Base-by-base conservation (phyloP, 2,888 invertebrate genomes). In the Drosophila rubida region DNA sequence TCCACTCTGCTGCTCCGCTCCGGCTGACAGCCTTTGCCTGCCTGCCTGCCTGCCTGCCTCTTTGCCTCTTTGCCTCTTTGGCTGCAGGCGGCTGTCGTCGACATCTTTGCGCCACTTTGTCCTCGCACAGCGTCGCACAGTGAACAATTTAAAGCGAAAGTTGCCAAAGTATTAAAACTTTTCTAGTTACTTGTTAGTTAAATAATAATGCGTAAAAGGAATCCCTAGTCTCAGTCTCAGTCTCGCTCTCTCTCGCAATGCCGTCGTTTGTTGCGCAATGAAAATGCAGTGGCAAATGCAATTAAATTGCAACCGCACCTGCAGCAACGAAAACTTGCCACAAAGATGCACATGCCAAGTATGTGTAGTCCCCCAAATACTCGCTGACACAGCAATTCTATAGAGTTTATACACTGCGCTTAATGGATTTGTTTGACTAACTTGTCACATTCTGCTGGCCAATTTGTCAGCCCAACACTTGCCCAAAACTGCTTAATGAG, bases 101-200 rank as follows among this genome's bases (percentile, higher is more conserved):
- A 60, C 74, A 63, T 76, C 76, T 66, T 78, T 78, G 75, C 58
- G 55, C 51, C 61, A 76, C 78, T 86, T 86, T 81, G 87, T 86
- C 74, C 78, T 74, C 49, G 69, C 66, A n/a, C n/a, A n/a, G n/a
- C n/a, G n/a, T n/a, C n/a, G 32, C 11, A 66, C 59, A 48, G 35
- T 58, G 68, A 87, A 78, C 87, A 82, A 78, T 87, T 87, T 87
- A 82, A 82, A 66, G 84, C 73, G 70, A 87, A 82, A 82, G 87
- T 84, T 82, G 46, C 37, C 75, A 73, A 68, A 82, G 84, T 87
- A 80, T 82, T 80, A 87, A 80, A 81, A 82, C 69, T 82, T 82
- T 82, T 80, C 82, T 87, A 87, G 82, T 87, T 82, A 80, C 84
- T 82, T 84, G 82, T 84, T 80, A 87, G 87, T 82, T 87, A 87